Evolutionary conservation across 1,140 invertebrate species (phyloP).

Genomic region (Eriosoma lanigerum): DNA sequence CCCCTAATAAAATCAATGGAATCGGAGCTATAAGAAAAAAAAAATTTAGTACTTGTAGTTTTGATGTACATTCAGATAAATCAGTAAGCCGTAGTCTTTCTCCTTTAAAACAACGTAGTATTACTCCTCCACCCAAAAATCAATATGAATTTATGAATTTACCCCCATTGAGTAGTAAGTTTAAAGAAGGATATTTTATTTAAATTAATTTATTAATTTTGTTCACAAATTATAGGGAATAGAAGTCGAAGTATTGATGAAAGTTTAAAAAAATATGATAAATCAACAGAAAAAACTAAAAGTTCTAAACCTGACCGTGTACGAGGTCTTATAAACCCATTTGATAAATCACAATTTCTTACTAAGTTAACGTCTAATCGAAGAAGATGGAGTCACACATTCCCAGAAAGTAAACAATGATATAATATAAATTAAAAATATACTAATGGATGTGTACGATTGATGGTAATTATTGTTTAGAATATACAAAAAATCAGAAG

Average conservation of each 20-base stretch:
- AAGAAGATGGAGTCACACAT: conserved; percentile 96
- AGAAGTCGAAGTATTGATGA: conserved; percentile 42
- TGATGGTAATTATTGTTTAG: conserved; percentile 24
- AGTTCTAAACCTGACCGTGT: conserved; percentile 60
- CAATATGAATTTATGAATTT: neutral
- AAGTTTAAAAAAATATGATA: conserved; percentile 1
- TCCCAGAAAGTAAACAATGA: conserved; percentile 78
- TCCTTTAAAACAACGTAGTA: conserved; percentile 41
- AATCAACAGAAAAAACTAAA: conserved; percentile 1
- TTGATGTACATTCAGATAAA: conserved; percentile 32
- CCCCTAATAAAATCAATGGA: conserved; percentile 18
- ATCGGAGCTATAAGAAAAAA: neutral
- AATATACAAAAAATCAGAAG: neutral
- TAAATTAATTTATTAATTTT: conserved; percentile 1
- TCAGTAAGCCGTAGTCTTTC: conserved; percentile 34
- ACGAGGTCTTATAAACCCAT: conserved; percentile 89
- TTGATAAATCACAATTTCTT: conserved; percentile 94
- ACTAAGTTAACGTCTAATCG: conserved; percentile 96
- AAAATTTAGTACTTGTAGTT: conserved; percentile 42
- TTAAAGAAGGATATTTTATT: neutral
- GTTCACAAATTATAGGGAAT: conserved; percentile 20
- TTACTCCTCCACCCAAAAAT: conserved; percentile 39
- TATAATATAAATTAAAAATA: neutral
- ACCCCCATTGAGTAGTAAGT: conserved; percentile 15
- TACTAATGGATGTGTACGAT: neutral